Evolutionary conservation across 2,888 invertebrate genomes (phyloP), one percentile per base, ranked within the genome.

Genomic region (Brachynemurus nebulosus): DNA sequence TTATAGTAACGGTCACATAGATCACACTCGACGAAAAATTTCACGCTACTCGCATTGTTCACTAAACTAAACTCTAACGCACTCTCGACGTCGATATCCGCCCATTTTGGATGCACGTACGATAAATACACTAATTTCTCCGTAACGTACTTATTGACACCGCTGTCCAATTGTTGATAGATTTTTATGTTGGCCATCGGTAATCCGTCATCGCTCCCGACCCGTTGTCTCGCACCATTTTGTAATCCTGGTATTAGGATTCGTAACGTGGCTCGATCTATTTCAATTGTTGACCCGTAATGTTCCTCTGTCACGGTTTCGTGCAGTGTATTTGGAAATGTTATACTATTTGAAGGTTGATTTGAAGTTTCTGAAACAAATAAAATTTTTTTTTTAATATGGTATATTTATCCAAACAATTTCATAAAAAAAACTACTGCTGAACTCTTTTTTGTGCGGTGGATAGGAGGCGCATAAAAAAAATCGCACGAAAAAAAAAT

Each of bases 31-130:
- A 78, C 55, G 54, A 74, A 70, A 25, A 77, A 57, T 2, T 70
- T 71, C 36, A 71, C 58, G 54, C 72, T 72, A 16, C 65, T 58
- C 14, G 60, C 60, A 19, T 63, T 66, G 8, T 61, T 61, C 20
- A 62, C 9, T 45, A 66, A 44, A 71, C 74, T 74, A 42, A 59
- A 57, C 45, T 58, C 57, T 40, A 70, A 67, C 1, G 70, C 71
- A 51, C 64, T 62, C 8, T 72, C 72, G 3, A 74, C 65, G 55
- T 78, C 78, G 45, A 77, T 65, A 45, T 77, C 75, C 34, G 73
- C 59, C 78, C 78, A 78, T 49, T 71, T 71, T 2, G 71, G 65
- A 30, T 59, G 56, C 35, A 55, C 50, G 45, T 52, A 47, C 40
- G 60, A 53, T 54, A 64, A 50, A 55, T 66, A 57, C 53, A 68